Percentiles rank a stretch among this genome's conserved stretches.
phyloP scores from a whole-genome alignment of 2,113 vertebrate genomes.

The Poecile atricapillus region DNA sequence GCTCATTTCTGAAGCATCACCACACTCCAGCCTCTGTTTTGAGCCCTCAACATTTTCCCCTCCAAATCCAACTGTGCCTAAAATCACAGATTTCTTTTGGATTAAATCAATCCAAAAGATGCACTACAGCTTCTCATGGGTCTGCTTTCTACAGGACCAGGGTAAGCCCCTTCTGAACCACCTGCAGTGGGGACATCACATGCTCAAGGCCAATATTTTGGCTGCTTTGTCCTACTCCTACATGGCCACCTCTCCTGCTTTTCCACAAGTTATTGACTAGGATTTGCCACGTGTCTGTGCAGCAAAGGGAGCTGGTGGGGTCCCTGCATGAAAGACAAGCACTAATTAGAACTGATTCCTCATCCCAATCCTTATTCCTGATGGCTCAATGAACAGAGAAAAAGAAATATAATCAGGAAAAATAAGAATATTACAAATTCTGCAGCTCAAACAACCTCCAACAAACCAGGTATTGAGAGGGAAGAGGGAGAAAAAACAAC shows the following conservation, averaged over 20 bases:
- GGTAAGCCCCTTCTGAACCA: not conserved
- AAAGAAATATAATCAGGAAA: not conserved
- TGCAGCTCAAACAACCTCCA: not conserved
- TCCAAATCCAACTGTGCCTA: not conserved
- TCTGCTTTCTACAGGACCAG: not conserved
- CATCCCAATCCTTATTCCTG: not conserved
- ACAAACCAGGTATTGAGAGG: not conserved
- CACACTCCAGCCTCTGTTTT: not conserved
- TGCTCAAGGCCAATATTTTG: not conserved
- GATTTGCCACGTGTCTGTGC: rapidly evolving
- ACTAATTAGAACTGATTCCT: not conserved
- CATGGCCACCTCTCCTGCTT: not conserved
- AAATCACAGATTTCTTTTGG: not conserved
- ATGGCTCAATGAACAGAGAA: not conserved
- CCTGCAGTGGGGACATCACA: not conserved
- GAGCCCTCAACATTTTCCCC: not conserved
- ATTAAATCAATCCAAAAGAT: not conserved
- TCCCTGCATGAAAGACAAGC: not conserved
- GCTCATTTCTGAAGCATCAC: not conserved
- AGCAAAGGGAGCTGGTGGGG: not conserved
- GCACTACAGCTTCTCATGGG: not conserved
- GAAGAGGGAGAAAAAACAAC: not conserved
- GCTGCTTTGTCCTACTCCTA: not conserved
- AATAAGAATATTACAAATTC: not conserved
- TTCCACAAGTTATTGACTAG: not conserved